Evolutionary conservation across 2,797 vertebrate genomes (phyloP), one percentile per base, ranked within the genome.

Genomic region (Gastrophryne carolinensis): DNA sequence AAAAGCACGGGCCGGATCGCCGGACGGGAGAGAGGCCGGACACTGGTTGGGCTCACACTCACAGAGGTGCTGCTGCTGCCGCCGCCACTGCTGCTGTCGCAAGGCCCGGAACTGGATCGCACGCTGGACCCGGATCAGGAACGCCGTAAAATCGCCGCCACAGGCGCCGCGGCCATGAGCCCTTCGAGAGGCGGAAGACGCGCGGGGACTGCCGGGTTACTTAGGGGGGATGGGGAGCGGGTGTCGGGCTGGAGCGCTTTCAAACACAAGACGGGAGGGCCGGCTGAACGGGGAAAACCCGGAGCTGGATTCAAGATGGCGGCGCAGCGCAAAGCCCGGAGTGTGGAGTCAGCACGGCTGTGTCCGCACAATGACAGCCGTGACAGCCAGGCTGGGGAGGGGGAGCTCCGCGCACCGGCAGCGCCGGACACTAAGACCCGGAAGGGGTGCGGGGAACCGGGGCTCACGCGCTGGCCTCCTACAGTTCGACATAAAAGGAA

Each of bases 61-160:
- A 4, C 53, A 39, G 17, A 17, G 64, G 23, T 17, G 13, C 21
- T 11, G 35, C n/a, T 17, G 39, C n/a, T n/a, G n/a, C n/a, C n/a
- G n/a, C n/a, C n/a, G n/a, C n/a, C n/a, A n/a, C n/a, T n/a, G n/a
- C n/a, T 17, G 13, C 21, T 11, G 35, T 11, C 13, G 39, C 29
- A 71, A 78, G 29, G 12, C 58, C 75, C 67, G 74, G 74, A 76
- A 62, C 58, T 76, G 66, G 66, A 70, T 15, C 27, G 0, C 26
- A 35, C 21, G 34, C 54, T 60, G 54, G 23, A 52, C 17, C 27
- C 27, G 49, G 58, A 56, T 39, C 34, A 19, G 58, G 54, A 27
- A 13, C 11, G 9, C 70, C 54, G 24, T 62, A 47, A 72, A 21
- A 50, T 23, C 27, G 15, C n/a, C 29, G 34, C 17, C 29, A 54